Evolutionary conservation across 2,888 invertebrate species (phyloP).

Genomic region (Tyria jacobaeae): DNA sequence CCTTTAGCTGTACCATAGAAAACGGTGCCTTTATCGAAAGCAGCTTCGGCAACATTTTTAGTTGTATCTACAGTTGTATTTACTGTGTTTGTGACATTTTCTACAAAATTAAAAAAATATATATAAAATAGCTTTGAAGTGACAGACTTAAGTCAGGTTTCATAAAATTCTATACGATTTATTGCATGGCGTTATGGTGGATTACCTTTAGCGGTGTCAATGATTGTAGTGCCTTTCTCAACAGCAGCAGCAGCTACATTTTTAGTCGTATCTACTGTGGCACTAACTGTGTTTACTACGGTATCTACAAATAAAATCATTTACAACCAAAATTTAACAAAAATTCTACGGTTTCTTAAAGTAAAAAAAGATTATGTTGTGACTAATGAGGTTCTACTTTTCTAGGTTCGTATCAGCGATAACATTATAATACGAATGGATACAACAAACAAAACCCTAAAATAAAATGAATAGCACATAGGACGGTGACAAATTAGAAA

Average conservation of each 20-base stretch:
- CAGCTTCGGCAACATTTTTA: slow-evolving; percentile 29
- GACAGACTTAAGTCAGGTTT: no score
- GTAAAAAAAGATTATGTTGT: no score
- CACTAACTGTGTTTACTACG: slow-evolving; percentile 53
- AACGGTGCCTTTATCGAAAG: slow-evolving; percentile 45
- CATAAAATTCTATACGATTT: no score
- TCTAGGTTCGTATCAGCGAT: background rate
- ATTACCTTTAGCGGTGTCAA: slow-evolving; percentile 58
- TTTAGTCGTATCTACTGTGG: slow-evolving; percentile 64
- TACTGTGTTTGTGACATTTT: slow-evolving; percentile 18
- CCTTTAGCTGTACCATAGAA: slow-evolving; percentile 59
- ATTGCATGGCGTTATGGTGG: background rate
- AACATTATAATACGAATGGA: background rate
- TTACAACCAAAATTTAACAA: background rate
- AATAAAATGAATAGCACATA: background rate
- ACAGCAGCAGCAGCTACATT: slow-evolving; percentile 60
- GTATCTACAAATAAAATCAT: slow-evolving; percentile 44
- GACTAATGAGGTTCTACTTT: background rate
- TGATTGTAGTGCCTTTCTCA: slow-evolving; percentile 57
- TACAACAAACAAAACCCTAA: background rate
- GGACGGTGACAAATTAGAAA: background rate
- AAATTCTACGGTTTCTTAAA: background rate
- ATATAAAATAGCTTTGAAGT: no score
- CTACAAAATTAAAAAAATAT: slow-evolving; percentile 10
- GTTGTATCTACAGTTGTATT: slow-evolving; percentile 38